A percentile compares a stretch with the other conserved stretches of the same genome.
phyloP scores from a whole-genome alignment of 2,888 invertebrate species.

The Scaptomyza reducta region DNA sequence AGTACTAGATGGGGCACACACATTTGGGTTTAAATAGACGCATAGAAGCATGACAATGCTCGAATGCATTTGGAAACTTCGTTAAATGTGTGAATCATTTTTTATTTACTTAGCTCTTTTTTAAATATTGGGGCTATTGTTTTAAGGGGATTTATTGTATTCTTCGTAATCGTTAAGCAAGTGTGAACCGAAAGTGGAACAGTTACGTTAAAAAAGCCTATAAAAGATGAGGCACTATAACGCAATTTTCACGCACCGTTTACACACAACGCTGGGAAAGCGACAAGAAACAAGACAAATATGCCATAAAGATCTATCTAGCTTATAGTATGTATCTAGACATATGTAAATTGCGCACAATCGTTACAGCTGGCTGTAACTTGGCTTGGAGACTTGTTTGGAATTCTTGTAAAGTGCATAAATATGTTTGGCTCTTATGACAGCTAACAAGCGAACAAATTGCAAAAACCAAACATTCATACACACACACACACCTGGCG shows the following conservation, averaged over 20 bases:
- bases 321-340: neutral
- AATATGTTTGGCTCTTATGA: slow-evolving; percentile 73
- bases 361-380: slow-evolving; percentile 27
- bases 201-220: slow-evolving; percentile 50
- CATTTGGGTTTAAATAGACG: too few species aligned
- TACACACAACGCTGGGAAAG: slow-evolving; percentile 58
- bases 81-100: slow-evolving; percentile 62
- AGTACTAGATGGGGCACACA: slow-evolving; percentile 30
- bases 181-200: slow-evolving; percentile 64
- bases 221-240: slow-evolving; percentile 67
- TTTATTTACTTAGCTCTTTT: slow-evolving; percentile 22
- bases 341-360: slow-evolving; percentile 6
- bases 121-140: slow-evolving; percentile 6
- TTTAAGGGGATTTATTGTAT: slow-evolving; percentile 25
- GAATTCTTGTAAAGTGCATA: slow-evolving; percentile 73
- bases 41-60: slow-evolving; percentile 1
- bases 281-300: slow-evolving; percentile 40
- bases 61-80: slow-evolving; percentile 39
- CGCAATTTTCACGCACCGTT: slow-evolving; percentile 65
- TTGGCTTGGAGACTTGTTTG: slow-evolving; percentile 38
- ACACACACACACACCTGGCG: slow-evolving; percentile 34
- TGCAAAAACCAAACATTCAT: slow-evolving; percentile 24
- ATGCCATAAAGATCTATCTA: slow-evolving; percentile 1
- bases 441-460: slow-evolving; percentile 65
- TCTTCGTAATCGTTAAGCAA: slow-evolving; percentile 58